Evolutionary conservation across 1,140 invertebrate species (phyloP).

Genomic region (Cherax quadricarinatus): DNA sequence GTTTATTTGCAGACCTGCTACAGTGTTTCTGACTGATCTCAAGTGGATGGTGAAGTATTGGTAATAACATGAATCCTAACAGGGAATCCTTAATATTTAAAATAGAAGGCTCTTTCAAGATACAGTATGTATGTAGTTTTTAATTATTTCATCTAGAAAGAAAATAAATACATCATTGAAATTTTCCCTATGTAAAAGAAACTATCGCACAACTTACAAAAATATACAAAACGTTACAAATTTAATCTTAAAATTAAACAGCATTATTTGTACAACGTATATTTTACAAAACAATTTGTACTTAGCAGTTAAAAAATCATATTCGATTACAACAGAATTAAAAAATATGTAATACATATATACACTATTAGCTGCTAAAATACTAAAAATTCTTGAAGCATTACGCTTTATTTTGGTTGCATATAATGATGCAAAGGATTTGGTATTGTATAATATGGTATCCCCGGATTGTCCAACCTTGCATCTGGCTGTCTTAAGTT

Average conservation of each 20-base stretch:
- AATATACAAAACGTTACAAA: neutral
- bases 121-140: neutral
- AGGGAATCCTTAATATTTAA: neutral
- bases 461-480: constrained; percentile 39
- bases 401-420: constrained; percentile 40
- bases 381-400: neutral
- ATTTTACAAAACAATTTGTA: constrained; percentile 2
- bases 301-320: neutral
- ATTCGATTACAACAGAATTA: no score
- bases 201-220: constrained; percentile 3
- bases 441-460: constrained; percentile 55
- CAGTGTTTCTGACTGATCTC: neutral
- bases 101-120: neutral
- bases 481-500: constrained; percentile 42
- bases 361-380: neutral
- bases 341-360: no score
- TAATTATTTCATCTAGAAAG: neutral
- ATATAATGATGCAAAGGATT: constrained; percentile 58
- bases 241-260: neutral
- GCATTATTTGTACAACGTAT: neutral
- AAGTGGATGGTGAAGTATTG: neutral
- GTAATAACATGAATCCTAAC: neutral
- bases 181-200: neutral
- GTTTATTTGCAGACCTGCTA: neutral
- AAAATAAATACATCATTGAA: neutral